Base-by-base conservation (phyloP, 1,140 invertebrate genomes). In the Drosophila nebulosa region DNA sequence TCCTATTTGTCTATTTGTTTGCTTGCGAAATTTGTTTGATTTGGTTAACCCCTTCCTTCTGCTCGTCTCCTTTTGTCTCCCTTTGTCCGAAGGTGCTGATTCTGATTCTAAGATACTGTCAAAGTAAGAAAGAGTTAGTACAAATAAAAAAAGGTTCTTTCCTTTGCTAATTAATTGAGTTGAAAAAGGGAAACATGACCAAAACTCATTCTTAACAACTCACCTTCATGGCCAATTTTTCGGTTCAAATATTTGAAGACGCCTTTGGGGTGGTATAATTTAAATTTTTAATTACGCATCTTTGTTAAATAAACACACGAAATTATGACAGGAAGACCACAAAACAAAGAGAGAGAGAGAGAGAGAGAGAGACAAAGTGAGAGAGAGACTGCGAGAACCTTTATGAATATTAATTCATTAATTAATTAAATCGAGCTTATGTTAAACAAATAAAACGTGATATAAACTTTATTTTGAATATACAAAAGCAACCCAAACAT, bases 251-350 rank as follows among this genome's bases (percentile, higher is more conserved):
- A 86, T 86, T 86, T 86, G 71, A 32, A 7, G 62, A 76, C 18
- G 56, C 71, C 83, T 78, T 7, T 5, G 24, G 61, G 83, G 63
- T 65, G 68, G 39, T 27, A 86, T 79, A 88, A 86, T 86, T 86
- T 86, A 83, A 83, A 86, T 86, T 88, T 83, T 76, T 86, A 86
- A 86, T 78, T 86, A 83, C 58, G 68, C 75, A 65, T 73, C 67
- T 46, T 46, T 46, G 39, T 46, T 46, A 75, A 83, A 83, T 86
- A 64, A 86, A 88, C 83, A 73, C 71, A 71, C 74, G 53, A 75
- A 83, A 79, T 85, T 88, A 86, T 86, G 83, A 88, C 69, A 79
- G 62, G 14, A 30, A 26, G n/a, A 26, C 14, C 52, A 16, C 7
- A 26, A 5, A 55, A 6, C 14, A 9, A 1, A 14, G 1, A 27